Base-by-base conservation (phyloP, 1,140 invertebrate genomes). In the Drosophila bocqueti region DNA sequence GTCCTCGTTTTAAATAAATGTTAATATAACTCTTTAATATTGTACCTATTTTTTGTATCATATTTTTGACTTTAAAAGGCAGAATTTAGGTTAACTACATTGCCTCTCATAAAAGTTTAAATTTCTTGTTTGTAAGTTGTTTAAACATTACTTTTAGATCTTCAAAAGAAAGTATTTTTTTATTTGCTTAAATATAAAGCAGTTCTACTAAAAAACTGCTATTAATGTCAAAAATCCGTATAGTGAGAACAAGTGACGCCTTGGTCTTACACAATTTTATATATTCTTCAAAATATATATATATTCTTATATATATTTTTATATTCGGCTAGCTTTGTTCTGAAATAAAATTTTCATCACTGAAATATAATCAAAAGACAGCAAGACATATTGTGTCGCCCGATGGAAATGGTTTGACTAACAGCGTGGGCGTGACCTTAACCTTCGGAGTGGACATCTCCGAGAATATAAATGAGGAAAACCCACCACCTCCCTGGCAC, bases 401-500 rank as follows among this genome's bases (percentile, higher is more conserved):
- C 7, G 16, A 50, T 21, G 18, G 21, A 55, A 73, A 55, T 73
- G 74, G 34, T 74, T 73, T 61, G 58, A 9, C 58, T 31, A 40
- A 46, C 58, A 34, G 52, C 54, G 73, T 76, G 72, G 61, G 61
- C 49, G 57, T 54, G 61, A 78, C 63, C 80, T 79, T 83, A 67
- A 67, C 59, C 74, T 76, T 57, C 73, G 29, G 16, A 40, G 26
- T 61, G 63, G 73, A 52, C 61, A 59, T 57, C 50, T 43, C 11
- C 21, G n/a, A 60, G 24, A 49, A 68, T 49, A 58, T 34, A 64
- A 66, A 65, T 47, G 26, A 10, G 43, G 16, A 4, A 40, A n/a
- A 8, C 8, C 18, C 16, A 1, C 18, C 52, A 0, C 50, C 5
- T 16, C 15, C 46, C n/a, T 26, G 29, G 1, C 21, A 6, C 21